Evolutionary conservation across 2,113 vertebrate species (phyloP), one percentile per base, ranked within the genome.

Genomic region (Tetraodon nigroviridis): DNA sequence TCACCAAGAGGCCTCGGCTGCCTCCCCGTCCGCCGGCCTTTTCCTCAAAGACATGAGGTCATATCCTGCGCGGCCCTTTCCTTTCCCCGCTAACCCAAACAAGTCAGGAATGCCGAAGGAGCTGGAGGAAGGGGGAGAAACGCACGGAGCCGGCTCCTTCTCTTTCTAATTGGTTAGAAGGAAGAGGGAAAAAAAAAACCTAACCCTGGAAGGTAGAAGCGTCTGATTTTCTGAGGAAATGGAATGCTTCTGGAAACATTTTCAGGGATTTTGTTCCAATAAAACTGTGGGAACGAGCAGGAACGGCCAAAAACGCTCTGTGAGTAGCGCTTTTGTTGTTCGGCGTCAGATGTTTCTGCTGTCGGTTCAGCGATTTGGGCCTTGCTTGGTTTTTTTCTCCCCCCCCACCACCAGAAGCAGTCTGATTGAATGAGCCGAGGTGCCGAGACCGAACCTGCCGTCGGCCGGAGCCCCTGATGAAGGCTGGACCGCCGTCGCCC

Each of bases 51-150:
- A 86, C 88, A 88, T 94, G 92, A 95, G 91, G 94, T 92, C 91
- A 94, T 92, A 93, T 97, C 94, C 94, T 93, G 92, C 86, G 89
- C 90, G 84, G 88, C 92, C 92, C 91, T 91, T 92, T 91, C 92
- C 90, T 91, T 91, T 93, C 87, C 89, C 87, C 87, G 89, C 90
- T 92, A 92, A 91, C 92, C 92, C 84, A 89, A 89, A 89, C 80
- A 89, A 88, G 71, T 48, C 77, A 84, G 84, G 90, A 66, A 84
- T 62, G 77, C 87, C 7, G 70, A 51, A 55, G 48, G 69, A 60
- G 76, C 44, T 16, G 8, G 56, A 18, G 40, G 58, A 48, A 55
- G 64, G 32, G 46, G 17, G 15, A 3, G 46, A 19, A 2, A 18
- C n/a, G 46, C 46, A 27, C 24, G 24, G 18, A 21, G 13, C 21